phyloP scores from a whole-genome alignment of 2,888 invertebrate genomes.

The Melanophora roralis region DNA sequence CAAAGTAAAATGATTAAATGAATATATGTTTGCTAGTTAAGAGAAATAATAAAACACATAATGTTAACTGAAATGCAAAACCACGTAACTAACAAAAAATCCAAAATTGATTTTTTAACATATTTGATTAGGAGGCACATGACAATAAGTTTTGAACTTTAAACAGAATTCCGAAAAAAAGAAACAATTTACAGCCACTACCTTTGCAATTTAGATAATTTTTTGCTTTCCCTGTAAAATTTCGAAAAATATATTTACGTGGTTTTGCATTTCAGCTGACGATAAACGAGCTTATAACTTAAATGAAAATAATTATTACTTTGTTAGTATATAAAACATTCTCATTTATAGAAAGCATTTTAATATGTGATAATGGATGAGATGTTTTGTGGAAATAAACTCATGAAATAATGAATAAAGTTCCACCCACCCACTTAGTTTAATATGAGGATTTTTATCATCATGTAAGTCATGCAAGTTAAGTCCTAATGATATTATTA shows the following conservation, averaged over 20 bases:
- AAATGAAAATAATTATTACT: conserved; percentile 25
- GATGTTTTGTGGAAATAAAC: not conserved
- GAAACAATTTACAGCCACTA: too few species aligned
- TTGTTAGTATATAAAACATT: conserved; percentile 74
- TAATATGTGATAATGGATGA: conserved; percentile 71
- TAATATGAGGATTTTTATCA: conserved; percentile 65
- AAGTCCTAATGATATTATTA: not conserved
- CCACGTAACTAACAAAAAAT: too few species aligned
- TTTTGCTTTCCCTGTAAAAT: too few species aligned
- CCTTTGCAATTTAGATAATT: too few species aligned
- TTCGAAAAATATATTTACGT: too few species aligned
- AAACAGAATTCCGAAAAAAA: too few species aligned
- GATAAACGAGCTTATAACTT: conserved; percentile 4
- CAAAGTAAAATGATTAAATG: conserved; percentile 5
- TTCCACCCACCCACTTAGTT: conserved; percentile 54
- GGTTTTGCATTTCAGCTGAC: too few species aligned
- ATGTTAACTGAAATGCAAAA: too few species aligned
- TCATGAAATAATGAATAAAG: conserved; percentile 70
- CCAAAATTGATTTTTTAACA: too few species aligned
- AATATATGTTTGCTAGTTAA: too few species aligned
- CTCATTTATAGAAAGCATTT: conserved; percentile 71
- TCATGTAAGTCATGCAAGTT: not conserved
- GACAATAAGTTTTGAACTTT: too few species aligned
- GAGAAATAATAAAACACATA: conserved; percentile 15
- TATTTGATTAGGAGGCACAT: too few species aligned